Evolutionary conservation across 2,888 invertebrate species (phyloP).

Genomic region (Atrina japonica): DNA sequence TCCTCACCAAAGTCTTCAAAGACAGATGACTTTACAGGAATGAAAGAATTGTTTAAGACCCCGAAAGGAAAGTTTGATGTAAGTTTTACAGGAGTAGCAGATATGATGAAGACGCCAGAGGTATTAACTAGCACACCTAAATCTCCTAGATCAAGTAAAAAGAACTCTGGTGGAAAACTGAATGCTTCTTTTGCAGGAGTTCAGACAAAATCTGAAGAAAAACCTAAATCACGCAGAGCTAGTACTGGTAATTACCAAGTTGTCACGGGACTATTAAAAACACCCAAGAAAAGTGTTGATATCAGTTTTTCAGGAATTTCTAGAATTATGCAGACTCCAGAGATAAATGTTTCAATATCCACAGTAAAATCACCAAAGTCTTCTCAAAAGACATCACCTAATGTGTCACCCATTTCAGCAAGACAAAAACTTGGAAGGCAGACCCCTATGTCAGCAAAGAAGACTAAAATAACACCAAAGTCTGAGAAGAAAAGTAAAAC

Average conservation of each 20-base stretch:
- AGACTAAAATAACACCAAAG: conserved; percentile 30
- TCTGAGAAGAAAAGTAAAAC: conserved; percentile 32
- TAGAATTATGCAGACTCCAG: conserved; percentile 45
- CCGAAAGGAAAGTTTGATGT: conserved; percentile 33
- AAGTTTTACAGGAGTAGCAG: conserved; percentile 59
- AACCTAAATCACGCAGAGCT: conserved; percentile 20
- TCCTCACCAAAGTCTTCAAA: conserved; percentile 25
- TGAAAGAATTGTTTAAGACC: conserved; percentile 7
- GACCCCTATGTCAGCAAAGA: conserved; percentile 38
- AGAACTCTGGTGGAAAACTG: conserved; percentile 25
- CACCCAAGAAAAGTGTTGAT: conserved; percentile 40
- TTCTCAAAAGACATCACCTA: conserved; percentile 53
- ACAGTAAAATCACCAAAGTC: conserved; percentile 19
- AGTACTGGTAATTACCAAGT: conserved; percentile 34
- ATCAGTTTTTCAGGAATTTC: conserved; percentile 50
- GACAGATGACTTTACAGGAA: conserved; percentile 16
- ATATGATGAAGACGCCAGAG: conserved; percentile 58
- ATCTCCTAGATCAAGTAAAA: conserved; percentile 48
- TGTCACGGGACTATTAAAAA: conserved; percentile 42
- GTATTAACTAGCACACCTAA: conserved; percentile 42
- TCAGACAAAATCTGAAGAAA: conserved; percentile 7
- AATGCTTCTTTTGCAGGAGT: neutral
- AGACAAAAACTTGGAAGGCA: conserved; percentile 11
- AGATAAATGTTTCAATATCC: neutral
- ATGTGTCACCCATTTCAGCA: conserved; percentile 29